Conservation (phyloP, 2,888 invertebrate genomes). For the Lordiphosa fenestrarum region DNA sequence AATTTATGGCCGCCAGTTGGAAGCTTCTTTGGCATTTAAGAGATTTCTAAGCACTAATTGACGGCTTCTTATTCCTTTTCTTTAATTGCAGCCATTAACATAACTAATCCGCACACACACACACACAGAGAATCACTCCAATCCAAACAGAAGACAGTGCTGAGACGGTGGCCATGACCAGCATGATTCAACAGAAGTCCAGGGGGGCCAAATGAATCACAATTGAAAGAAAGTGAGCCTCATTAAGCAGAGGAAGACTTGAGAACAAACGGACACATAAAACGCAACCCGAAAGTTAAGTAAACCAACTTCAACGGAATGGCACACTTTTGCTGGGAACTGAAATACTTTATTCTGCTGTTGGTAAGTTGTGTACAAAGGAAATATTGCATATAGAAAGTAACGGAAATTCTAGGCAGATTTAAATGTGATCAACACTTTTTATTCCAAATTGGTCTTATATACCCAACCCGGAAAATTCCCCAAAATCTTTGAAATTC, state of each 20-base stretch:
- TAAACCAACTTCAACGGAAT: slow-evolving; percentile 36
- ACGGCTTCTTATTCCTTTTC: slow-evolving; percentile 47
- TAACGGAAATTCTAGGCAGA: too few relatives aligned
- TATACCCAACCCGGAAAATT: too few relatives aligned
- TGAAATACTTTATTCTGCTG: slow-evolving; percentile 70
- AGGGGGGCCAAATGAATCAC: slow-evolving; percentile 57
- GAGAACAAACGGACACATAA: slow-evolving; percentile 32
- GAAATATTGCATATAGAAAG: too few relatives aligned
- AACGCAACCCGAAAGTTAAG: slow-evolving; percentile 12
- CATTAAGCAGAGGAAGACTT: slow-evolving; percentile 41
- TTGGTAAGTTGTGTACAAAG: slow-evolving; percentile 64
- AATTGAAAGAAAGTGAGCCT: slow-evolving; percentile 51
- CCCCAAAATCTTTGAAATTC: too few relatives aligned
- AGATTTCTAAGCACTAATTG: slow-evolving; percentile 40
- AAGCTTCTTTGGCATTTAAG: slow-evolving; percentile 15
- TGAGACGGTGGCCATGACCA: slow-evolving; percentile 28
- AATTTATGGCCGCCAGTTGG: slow-evolving; percentile 22
- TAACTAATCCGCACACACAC: slow-evolving; percentile 10
- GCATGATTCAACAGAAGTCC: slow-evolving; percentile 52
- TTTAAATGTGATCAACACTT: too few relatives aligned
- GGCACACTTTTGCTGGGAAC: slow-evolving; percentile 76
- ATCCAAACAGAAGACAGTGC: slow-evolving; percentile 8
- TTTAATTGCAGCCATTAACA: slow-evolving; percentile 65
- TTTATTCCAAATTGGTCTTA: too few relatives aligned
- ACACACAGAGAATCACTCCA: too few relatives aligned